Percentiles rank a stretch among this genome's conserved stretches.
These are phyloP conservation scores for Heliothis subflexa DNA, from an alignment of 1,140 invertebrate species.

Conservation along the genomic window DNA sequence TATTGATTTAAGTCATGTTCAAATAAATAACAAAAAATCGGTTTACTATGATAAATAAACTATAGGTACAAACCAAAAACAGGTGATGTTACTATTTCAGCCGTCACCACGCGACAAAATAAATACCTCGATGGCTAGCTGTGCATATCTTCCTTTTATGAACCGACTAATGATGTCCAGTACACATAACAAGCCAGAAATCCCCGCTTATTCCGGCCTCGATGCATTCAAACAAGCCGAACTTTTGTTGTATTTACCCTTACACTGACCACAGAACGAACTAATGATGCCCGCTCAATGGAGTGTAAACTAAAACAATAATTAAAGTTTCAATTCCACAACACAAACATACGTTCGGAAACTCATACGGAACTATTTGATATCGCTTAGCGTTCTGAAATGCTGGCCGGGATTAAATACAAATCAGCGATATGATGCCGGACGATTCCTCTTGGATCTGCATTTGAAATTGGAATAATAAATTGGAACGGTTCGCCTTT, in stretches of 20 bases:
- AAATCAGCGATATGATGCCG: slow-evolving; percentile 52
- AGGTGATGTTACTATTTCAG: too few relatives aligned
- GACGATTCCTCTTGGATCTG: slow-evolving; percentile 9
- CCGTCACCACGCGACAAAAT: too few relatives aligned
- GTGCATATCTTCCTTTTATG: too few relatives aligned
- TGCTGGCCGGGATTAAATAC: slow-evolving; percentile 53
- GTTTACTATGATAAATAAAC: too few relatives aligned
- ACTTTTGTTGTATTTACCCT: slow-evolving; percentile 14
- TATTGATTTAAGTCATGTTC: too few relatives aligned
- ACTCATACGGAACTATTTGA: slow-evolving; percentile 48
- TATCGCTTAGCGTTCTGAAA: slow-evolving; percentile 47
- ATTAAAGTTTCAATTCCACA: slow-evolving; percentile 46
- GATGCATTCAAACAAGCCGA: not conserved
- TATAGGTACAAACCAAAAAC: too few relatives aligned
- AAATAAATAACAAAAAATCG: too few relatives aligned
- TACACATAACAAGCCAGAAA: not conserved
- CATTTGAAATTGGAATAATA: not conserved
- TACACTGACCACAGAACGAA: not conserved
- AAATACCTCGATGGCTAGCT: too few relatives aligned
- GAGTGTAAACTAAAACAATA: slow-evolving; percentile 43
- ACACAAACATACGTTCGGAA: slow-evolving; percentile 50
- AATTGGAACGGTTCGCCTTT: not conserved
- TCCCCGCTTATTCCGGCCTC: not conserved
- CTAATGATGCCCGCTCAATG: slow-evolving; percentile 31
- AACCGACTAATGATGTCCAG: too few relatives aligned